Conservation (phyloP, 2,797 vertebrate species). For the Sebastes reedi region DNA sequence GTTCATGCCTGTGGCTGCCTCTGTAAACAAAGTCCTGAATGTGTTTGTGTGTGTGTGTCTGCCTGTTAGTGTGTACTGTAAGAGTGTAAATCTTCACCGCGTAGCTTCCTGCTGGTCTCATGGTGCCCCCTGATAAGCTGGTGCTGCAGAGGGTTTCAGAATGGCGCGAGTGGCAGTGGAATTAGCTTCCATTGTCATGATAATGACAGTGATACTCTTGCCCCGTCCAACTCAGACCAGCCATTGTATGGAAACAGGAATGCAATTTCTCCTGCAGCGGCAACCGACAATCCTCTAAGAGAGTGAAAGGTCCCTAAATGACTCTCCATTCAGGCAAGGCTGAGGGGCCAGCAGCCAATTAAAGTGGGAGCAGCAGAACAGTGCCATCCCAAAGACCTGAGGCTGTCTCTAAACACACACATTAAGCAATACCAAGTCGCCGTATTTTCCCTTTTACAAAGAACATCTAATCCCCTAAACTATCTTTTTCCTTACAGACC, state of each 20-base stretch:
- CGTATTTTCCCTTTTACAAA: slow-evolving; percentile 48
- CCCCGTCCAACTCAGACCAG: slow-evolving; percentile 80
- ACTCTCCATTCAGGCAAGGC: slow-evolving; percentile 84
- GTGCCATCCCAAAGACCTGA: slow-evolving; percentile 67
- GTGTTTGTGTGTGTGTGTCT: slow-evolving; percentile 32
- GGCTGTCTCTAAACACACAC: slow-evolving; percentile 69
- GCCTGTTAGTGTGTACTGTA: slow-evolving; percentile 18
- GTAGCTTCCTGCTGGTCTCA: slow-evolving; percentile 71
- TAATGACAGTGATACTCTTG: slow-evolving; percentile 87
- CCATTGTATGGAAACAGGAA: slow-evolving; percentile 86
- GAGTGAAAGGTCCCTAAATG: slow-evolving; percentile 85
- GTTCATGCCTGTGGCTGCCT: slow-evolving; percentile 20
- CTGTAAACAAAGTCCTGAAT: slow-evolving; percentile 33
- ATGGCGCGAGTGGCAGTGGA: slow-evolving; percentile 79
- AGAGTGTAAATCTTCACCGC: slow-evolving; percentile 42
- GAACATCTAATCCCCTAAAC: slow-evolving; percentile 52
- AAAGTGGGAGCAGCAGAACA: slow-evolving; percentile 79
- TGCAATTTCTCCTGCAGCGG: slow-evolving; percentile 84
- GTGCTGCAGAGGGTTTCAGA: slow-evolving; percentile 78
- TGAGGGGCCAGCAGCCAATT: slow-evolving; percentile 83
- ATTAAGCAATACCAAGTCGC: slow-evolving; percentile 43
- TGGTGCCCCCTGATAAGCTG: slow-evolving; percentile 83
- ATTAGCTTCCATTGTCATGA: slow-evolving; percentile 88
- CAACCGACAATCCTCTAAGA: slow-evolving; percentile 81
- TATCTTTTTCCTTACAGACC: slow-evolving; percentile 35